Evolutionary conservation across 2,113 vertebrate genomes (phyloP), one percentile per base, ranked within the genome.

Genomic region (Tenebrosternarchus preto): DNA sequence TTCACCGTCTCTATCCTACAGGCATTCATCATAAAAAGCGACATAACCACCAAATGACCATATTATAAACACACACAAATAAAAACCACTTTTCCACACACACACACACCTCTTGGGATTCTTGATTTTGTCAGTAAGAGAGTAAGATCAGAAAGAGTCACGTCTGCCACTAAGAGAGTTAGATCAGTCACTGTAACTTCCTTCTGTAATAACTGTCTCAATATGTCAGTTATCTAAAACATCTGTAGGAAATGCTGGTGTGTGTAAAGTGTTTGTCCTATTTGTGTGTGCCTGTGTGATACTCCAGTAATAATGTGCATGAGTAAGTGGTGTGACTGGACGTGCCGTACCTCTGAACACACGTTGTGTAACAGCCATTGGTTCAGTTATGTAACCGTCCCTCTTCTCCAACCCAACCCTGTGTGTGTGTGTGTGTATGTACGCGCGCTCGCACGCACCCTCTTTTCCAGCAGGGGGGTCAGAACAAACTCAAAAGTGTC

Each of bases 301-400:
- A 27, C 46, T 46, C 9, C 55, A 56, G 22, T 60, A 59, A 27
- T 60, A 60, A 53, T 27, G 77, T 55, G 77, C 31, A 39, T 24
- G 61, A 43, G 72, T 50, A 66, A 46, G 27, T 39, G 63, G 60
- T 22, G 5, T 31, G 59, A 61, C 77, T 85, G 85, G 85, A 85
- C 24, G 25, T 83, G 80, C 77, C 78, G 83, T 90, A 87, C 84
- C 81, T 89, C 84, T 85, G 87, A 90, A 88, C 87, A 86, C 59
- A 77, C 85, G 87, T 92, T 92, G 90, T 92, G 84, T 92, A 92
- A 91, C 88, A 85, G 88, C 87, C 86, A 86, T 87, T 88, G 88
- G 89, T 88, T 83, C 77, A 6, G 87, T 92, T 92, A 90, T 82
- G 87, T 92, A 91, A 92, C 87, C 60, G 78, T 86, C 84, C 84